Evolutionary conservation across 2,113 vertebrate species (phyloP).

Genomic region (Pseudolaguvia tuberculata): DNA sequence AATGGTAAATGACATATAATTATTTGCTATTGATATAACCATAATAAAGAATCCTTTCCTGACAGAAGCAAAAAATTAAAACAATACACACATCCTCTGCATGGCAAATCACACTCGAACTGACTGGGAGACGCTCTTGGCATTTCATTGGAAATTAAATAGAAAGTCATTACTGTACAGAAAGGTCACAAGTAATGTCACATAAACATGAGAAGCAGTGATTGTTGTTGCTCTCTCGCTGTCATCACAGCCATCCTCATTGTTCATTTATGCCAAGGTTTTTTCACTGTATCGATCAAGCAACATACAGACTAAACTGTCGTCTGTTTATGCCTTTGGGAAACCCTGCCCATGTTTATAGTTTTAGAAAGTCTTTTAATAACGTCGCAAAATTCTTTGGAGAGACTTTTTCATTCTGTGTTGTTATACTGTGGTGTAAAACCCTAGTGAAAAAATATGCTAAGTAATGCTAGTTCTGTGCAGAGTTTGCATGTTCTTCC

Average conservation of each 20-base stretch:
- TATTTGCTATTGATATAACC: not conserved
- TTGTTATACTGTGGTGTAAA: too few relatives aligned
- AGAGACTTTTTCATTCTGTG: too few relatives aligned
- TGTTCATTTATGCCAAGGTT: not conserved
- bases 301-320: not conserved
- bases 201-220: not conserved
- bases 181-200: slow-evolving; percentile 33
- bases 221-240: not conserved
- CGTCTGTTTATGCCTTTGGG: slow-evolving; percentile 1
- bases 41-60: not conserved
- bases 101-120: slow-evolving; percentile 27
- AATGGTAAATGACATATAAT: slow-evolving; percentile 17
- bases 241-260: not conserved
- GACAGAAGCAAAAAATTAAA: slow-evolving; percentile 31
- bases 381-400: not conserved
- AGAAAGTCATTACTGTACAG: slow-evolving; percentile 36
- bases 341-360: not conserved
- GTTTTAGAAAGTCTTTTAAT: not conserved
- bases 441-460: too few relatives aligned
- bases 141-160: slow-evolving; percentile 42
- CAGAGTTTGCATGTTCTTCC: too few relatives aligned
- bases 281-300: not conserved
- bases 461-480: too few relatives aligned
- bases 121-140: slow-evolving; percentile 39
- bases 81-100: slow-evolving; percentile 9